phyloP scores from a whole-genome alignment of 2,113 vertebrate genomes.

The Pygathrix nemaeus region DNA sequence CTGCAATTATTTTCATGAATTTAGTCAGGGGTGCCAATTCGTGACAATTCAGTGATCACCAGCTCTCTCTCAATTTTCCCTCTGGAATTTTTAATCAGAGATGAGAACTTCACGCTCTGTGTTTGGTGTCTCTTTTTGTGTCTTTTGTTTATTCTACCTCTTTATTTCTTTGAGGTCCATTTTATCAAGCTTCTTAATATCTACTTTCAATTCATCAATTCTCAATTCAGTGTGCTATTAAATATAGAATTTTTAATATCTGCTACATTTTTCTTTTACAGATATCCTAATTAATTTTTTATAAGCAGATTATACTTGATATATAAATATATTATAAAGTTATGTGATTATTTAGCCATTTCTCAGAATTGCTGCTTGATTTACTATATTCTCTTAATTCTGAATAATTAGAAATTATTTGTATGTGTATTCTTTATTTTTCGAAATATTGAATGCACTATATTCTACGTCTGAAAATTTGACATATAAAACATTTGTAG shows the following conservation, averaged over 20 bases:
- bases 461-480: not conserved
- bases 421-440: not conserved
- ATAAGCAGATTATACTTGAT: not conserved
- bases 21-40: not conserved
- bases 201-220: not conserved
- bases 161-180: not conserved
- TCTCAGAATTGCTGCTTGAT: not conserved
- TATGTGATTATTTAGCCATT: not conserved
- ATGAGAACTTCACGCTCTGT: not conserved
- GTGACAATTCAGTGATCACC: not conserved
- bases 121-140: not conserved
- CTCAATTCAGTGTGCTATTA: not conserved
- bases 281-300: not conserved
- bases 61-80: not conserved
- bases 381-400: not conserved
- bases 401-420: not conserved
- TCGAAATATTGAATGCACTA: not conserved
- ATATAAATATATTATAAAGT: not conserved
- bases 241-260: not conserved
- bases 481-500: not conserved
- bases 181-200: not conserved
- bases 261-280: not conserved
- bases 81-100: not conserved
- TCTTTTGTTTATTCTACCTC: not conserved
- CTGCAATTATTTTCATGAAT: not conserved